Percentiles rank a stretch among this genome's conserved stretches.
phyloP scores from a whole-genome alignment of 1,140 invertebrate genomes.

The Oncopodura yosiiana region DNA sequence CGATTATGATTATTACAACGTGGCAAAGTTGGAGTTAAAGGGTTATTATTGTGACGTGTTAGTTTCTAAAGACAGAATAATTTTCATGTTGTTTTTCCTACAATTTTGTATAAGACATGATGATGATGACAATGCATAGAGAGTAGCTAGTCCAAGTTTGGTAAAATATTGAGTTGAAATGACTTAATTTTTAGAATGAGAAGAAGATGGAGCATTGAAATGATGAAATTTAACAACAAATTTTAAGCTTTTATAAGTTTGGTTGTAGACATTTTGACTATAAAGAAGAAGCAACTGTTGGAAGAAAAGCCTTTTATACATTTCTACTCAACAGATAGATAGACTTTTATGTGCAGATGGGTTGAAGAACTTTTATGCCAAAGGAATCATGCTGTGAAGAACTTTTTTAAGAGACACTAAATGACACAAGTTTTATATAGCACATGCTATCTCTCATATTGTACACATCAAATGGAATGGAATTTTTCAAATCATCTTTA shows the following conservation, averaged over 20 bases:
- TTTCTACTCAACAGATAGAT: too few relatives aligned
- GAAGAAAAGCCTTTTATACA: too few relatives aligned
- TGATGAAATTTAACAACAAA: conserved; percentile 4
- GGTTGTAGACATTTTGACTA: conserved; percentile 19
- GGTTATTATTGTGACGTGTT: too few relatives aligned
- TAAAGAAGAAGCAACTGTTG: not conserved
- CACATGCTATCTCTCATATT: not conserved
- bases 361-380: too few relatives aligned
- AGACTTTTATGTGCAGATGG: not conserved
- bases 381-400: too few relatives aligned
- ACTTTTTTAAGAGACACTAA: conserved; percentile 20
- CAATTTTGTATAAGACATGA: too few relatives aligned
- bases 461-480: conserved; percentile 4
- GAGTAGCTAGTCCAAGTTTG: not conserved
- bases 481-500: conserved; percentile 5
- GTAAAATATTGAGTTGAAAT: conserved; percentile 5
- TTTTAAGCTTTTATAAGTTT: conserved; percentile 30
- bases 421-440: conserved; percentile 20
- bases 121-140: not conserved
- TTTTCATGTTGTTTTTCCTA: too few relatives aligned
- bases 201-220: not conserved
- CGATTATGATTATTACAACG: conserved; percentile 3
- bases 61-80: too few relatives aligned
- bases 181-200: conserved; percentile 6
- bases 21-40: not conserved